Percentiles rank a stretch among this genome's conserved stretches.
These are phyloP conservation scores for Ivindomyrus marchei DNA, from an alignment of 2,113 vertebrate genomes.

Conservation along the genomic window DNA sequence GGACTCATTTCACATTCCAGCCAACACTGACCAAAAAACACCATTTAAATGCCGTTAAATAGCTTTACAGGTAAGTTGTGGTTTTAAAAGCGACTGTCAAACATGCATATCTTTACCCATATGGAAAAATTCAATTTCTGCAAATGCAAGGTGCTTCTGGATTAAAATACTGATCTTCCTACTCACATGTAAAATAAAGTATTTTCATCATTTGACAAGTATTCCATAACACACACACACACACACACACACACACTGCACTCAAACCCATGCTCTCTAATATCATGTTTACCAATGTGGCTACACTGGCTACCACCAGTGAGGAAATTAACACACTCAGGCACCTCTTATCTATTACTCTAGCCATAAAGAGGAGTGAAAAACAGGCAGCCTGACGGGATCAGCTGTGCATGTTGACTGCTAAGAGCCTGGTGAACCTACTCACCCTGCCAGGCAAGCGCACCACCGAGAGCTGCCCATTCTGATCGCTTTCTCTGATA, in stretches of 20 bases:
- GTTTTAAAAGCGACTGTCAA: background rate
- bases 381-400: background rate
- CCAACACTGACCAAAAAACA: background rate
- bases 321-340: background rate
- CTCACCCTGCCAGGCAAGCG: background rate
- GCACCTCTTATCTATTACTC: background rate
- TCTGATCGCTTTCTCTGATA: background rate
- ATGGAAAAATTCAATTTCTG: background rate
- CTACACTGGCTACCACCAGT: background rate
- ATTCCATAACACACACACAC: background rate
- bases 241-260: background rate
- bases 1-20: background rate
- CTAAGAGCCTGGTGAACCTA: background rate
- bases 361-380: background rate
- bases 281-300: conserved; percentile 9
- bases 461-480: background rate
- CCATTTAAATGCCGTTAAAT: background rate
- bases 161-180: background rate
- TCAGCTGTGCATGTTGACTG: background rate
- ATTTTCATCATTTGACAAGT: background rate
- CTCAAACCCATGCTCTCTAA: background rate
- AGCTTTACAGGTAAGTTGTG: background rate
- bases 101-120: background rate
- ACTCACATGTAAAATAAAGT: background rate
- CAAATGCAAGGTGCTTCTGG: background rate